Evolutionary conservation across 1,140 invertebrate genomes (phyloP).

Genomic region (Macrocentrus cingulum): DNA sequence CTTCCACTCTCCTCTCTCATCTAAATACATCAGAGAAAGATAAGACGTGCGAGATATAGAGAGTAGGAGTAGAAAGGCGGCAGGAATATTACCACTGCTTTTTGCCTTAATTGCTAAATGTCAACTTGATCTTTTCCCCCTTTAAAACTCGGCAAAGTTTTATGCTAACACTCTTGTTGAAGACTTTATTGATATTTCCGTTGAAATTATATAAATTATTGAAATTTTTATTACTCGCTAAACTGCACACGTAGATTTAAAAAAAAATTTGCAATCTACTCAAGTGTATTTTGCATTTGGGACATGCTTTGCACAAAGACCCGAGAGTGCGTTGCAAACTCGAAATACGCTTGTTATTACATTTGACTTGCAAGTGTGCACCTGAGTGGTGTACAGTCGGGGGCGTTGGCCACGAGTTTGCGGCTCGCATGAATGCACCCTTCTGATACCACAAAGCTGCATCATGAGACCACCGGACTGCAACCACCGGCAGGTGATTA

Average conservation of each 20-base stretch:
- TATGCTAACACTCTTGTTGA: too few relatives aligned
- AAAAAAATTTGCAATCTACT: too few relatives aligned
- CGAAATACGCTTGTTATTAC: constrained; percentile 19
- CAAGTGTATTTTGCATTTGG: too few relatives aligned
- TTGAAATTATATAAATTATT: too few relatives aligned
- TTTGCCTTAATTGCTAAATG: not conserved
- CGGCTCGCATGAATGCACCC: constrained; percentile 25
- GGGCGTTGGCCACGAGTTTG: constrained; percentile 15
- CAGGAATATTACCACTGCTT: too few relatives aligned
- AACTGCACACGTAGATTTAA: too few relatives aligned
- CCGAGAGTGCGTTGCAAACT: not conserved
- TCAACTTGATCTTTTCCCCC: not conserved
- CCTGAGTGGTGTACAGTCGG: not conserved
- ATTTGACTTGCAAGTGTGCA: constrained; percentile 27
- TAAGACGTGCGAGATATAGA: not conserved
- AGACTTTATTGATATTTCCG: too few relatives aligned
- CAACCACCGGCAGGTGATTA: constrained; percentile 35
- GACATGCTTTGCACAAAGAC: not conserved
- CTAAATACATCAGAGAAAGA: constrained; percentile 1
- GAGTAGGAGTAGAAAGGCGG: not conserved
- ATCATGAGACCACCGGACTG: constrained; percentile 22
- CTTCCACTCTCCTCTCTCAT: not conserved
- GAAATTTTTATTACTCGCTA: too few relatives aligned
- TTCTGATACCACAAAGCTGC: constrained; percentile 12
- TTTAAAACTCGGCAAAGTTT: not conserved